Base-by-base conservation (phyloP, 2,113 vertebrate genomes). In the Syngnathus typhle region DNA sequence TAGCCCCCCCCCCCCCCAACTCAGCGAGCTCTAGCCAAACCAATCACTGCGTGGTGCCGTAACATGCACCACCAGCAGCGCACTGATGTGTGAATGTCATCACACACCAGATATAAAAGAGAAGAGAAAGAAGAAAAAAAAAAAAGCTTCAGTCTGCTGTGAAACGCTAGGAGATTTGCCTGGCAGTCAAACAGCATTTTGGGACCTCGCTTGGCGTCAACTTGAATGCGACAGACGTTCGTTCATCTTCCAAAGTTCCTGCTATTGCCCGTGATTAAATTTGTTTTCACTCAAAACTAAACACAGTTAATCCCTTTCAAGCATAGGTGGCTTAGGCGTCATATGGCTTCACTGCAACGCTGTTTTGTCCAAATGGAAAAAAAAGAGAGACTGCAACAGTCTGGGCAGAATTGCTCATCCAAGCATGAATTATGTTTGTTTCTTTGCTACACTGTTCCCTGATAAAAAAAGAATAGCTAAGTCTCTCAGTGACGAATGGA, bases 141-240 rank as follows among this genome's bases (percentile, higher is more conserved):
- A 10, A 39, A 60, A 62, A 15, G 39, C n/a, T 27, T 10, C 21
- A 13, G 13, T 44, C 41, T 62, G 60, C 39, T 16, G 21, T 13
- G 13, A 62, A 62, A 62, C 6, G 21, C n/a, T 4, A 21, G 27
- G 21, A 44, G 11, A 44, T 44, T 62, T 62, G 41, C 41, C 60
- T 62, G 60, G 60, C 60, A 62, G 60, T 62, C 60, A 23, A 44
- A 44, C 60, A 7, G 60, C 60, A 62, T 16, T 43, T 39, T 44
- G 41, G 60, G 41, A 62, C 41, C 41, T 44, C 13, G 12, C 37
- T 27, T 62, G 60, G 60, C 60, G 11, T 23, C 13, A 13, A 38
- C 38, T 39, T 60, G 38, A 43, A 13, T 15, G 60, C 60, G 23
- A 21, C 60, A 61, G 60, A 61, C 60, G 60, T 61, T 61, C 38